These are phyloP conservation scores for Eulemur rubriventer DNA, from an alignment of 2,797 vertebrate genomes.

Conservation along the genomic window DNA sequence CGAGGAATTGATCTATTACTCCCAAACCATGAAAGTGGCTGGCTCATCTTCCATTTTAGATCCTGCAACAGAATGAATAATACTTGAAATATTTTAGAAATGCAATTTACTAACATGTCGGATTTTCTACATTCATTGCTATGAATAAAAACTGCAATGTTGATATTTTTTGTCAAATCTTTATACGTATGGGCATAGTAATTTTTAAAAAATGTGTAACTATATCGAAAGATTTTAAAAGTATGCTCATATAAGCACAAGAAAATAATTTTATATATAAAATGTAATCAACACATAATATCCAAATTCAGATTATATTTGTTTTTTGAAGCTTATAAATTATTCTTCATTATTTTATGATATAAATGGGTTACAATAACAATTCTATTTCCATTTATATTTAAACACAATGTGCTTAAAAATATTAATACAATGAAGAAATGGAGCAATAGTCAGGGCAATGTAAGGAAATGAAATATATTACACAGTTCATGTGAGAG, in stretches of 20 bases:
- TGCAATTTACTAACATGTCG: background rate
- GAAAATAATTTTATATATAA: background rate
- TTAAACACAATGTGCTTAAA: background rate
- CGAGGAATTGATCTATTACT: slow-evolving; percentile 29
- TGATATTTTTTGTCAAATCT: background rate
- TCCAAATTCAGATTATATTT: background rate
- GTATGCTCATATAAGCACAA: background rate
- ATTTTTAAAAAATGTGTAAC: background rate
- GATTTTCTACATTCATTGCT: background rate
- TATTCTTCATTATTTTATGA: background rate
- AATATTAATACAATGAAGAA: background rate
- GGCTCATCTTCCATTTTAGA: background rate
- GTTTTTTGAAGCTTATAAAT: background rate
- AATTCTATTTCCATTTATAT: background rate
- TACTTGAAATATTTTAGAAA: background rate
- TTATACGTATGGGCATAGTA: background rate
- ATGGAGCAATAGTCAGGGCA: background rate
- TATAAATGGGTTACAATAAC: background rate
- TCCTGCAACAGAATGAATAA: background rate
- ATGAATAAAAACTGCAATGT: background rate
- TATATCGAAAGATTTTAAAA: background rate
- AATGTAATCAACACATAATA: background rate
- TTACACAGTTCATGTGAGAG: background rate
- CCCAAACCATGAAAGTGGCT: background rate
- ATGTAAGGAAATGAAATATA: background rate